Base-by-base conservation (phyloP, 2,797 vertebrate species). In the Coendou prehensilis region DNA sequence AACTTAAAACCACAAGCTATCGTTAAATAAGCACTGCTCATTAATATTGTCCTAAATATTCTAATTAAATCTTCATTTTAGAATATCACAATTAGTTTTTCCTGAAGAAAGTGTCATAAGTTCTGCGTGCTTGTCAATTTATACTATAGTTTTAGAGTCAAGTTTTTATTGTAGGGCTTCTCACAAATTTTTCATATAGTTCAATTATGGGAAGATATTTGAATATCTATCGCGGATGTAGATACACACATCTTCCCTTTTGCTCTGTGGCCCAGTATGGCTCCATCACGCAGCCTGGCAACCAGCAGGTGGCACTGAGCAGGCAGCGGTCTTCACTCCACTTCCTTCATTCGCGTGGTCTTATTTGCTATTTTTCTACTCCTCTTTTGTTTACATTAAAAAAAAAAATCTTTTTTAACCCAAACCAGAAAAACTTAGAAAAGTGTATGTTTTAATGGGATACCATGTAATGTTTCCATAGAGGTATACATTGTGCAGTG, bases 201-300 rank as follows among this genome's bases (percentile, higher is more conserved):
- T 80, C 33, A 91, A 94, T 75, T 76, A 59, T 37, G 64, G 71
- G 30, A 75, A 80, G 57, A 52, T 88, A 64, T 87, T 59, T 87
- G 83, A 30, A n/a, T 67, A 87, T n/a, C 23, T 47, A 17, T 17
- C 6, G 6, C 85, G 14, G 17, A 30, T n/a, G 41, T 4, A 59
- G 33, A 50, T 2, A 79, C 23, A n/a, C 2, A 50, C 20, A 15
- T 59, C 33, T 50, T 61, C 22, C 11, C 1, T 10, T 76, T 63
- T 50, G 17, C 17, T n/a, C 73, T 37, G 78, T 7, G 41, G 47
- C 15, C 3, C 30, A 1, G 14, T 2, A 9, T 22, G 26, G 17
- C 22, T 22, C 54, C 14, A 22, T 33, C 9, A 30, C 41, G 6
- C 37, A 71, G 57, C 37, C 9, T 85, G 81, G 4, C 28, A 52